Conservation (phyloP, 2,113 vertebrate genomes). For the Clarias batrachus region DNA sequence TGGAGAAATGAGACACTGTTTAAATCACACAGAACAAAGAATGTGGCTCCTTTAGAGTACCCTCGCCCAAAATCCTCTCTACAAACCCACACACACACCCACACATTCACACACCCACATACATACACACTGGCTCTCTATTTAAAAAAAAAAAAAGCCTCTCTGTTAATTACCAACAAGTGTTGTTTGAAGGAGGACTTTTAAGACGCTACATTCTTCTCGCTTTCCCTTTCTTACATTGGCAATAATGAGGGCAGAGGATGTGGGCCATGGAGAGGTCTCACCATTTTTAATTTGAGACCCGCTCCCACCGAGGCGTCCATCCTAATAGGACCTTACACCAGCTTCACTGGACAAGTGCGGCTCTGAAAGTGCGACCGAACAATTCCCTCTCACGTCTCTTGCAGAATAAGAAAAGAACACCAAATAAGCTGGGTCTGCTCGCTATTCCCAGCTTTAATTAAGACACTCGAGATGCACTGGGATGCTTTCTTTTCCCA, state of each 20-base stretch:
- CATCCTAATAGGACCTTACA: conserved; percentile 71
- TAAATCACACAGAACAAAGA: conserved; percentile 45
- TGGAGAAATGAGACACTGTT: conserved; percentile 45
- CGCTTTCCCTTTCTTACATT: conserved; percentile 56
- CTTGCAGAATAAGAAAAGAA: conserved; percentile 55
- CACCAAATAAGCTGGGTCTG: conserved; percentile 61
- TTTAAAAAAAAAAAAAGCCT: conserved; percentile 38
- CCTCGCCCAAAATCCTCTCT: conserved; percentile 37
- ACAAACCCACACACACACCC: conserved; percentile 24
- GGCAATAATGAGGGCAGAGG: conserved; percentile 62
- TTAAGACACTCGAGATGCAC: conserved; percentile 65
- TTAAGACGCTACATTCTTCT: conserved; percentile 69
- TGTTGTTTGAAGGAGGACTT: conserved; percentile 62
- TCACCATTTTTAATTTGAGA: conserved; percentile 59
- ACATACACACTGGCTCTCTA: conserved; percentile 48
- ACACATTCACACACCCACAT: conserved; percentile 13
- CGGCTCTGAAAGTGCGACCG: conserved; percentile 57
- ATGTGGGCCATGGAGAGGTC: conserved; percentile 57
- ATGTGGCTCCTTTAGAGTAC: conserved; percentile 25
- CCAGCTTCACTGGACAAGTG: conserved; percentile 61
- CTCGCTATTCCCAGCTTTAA: conserved; percentile 62
- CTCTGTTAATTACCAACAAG: conserved; percentile 67
- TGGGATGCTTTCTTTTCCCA: conserved; percentile 53
- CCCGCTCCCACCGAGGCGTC: conserved; percentile 60
- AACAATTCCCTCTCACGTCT: conserved; percentile 60